phyloP scores from a whole-genome alignment of 1,140 invertebrate genomes.

The Cydia fagiglandana region DNA sequence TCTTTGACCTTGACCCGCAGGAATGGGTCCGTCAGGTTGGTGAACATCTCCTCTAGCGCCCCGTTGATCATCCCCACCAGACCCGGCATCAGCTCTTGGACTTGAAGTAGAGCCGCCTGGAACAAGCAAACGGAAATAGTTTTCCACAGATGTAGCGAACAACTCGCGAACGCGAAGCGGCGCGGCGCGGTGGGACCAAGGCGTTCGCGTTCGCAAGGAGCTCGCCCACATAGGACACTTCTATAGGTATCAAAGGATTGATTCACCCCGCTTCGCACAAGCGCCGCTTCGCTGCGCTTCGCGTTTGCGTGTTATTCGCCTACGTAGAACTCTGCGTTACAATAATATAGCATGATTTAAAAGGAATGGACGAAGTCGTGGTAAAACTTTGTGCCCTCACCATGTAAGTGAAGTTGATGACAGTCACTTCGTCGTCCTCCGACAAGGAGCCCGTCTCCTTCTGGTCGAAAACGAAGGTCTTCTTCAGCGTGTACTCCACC shows the following conservation, averaged over 20 bases:
- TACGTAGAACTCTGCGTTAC: too few species aligned
- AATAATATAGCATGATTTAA: too few species aligned
- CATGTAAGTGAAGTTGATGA: constrained; percentile 83
- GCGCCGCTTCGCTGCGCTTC: too few species aligned
- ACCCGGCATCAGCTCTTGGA: constrained; percentile 64
- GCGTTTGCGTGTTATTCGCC: too few species aligned
- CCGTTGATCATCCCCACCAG: constrained; percentile 62
- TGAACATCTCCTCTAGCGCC: constrained; percentile 74
- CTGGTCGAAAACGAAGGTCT: constrained; percentile 81
- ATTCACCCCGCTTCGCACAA: too few species aligned
- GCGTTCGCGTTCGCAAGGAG: too few species aligned
- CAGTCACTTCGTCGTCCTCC: constrained; percentile 81
- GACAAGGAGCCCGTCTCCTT: constrained; percentile 77
- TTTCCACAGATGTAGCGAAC: too few species aligned
- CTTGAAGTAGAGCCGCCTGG: constrained; percentile 70
- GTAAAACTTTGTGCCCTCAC: constrained; percentile 61
- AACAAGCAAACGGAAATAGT: background rate
- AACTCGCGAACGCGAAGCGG: too few species aligned
- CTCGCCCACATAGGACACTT: too few species aligned
- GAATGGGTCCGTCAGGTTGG: constrained; percentile 75
- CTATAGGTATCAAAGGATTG: too few species aligned
- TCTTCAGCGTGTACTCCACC: constrained; percentile 81
- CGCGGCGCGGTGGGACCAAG: too few species aligned
- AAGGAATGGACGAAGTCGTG: too few species aligned
- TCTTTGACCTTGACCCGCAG: constrained; percentile 75